A percentile compares a stretch with the other conserved stretches of the same genome.
phyloP scores from a whole-genome alignment of 2,888 invertebrate genomes.

The Oeneis ivallda region DNA sequence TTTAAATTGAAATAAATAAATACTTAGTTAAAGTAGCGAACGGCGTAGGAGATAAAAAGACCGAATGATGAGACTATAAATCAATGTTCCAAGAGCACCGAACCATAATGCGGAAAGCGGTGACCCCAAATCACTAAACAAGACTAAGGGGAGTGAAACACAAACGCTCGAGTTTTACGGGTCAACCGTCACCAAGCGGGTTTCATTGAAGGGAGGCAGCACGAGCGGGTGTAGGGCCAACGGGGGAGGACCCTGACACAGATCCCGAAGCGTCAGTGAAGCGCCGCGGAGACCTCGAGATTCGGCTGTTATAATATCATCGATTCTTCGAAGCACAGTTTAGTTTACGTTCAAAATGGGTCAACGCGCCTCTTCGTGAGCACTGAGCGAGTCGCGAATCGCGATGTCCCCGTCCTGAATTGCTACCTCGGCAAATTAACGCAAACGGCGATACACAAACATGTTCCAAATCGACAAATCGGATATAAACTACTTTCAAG shows the following conservation, averaged over 20 bases:
- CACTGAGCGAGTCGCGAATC: constrained; percentile 60
- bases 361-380: constrained; percentile 63
- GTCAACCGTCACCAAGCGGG: constrained; percentile 65
- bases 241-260: constrained; percentile 78
- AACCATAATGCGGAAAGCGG: constrained; percentile 45
- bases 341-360: constrained; percentile 74
- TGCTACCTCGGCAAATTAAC: constrained; percentile 71
- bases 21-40: background rate
- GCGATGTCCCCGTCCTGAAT: constrained; percentile 72
- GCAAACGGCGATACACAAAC: constrained; percentile 1
- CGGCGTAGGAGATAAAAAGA: background rate
- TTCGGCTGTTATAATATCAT: constrained; percentile 73
- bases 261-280: constrained; percentile 76
- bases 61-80: background rate
- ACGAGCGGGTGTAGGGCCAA: constrained; percentile 64
- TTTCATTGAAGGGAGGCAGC: constrained; percentile 55
- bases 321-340: constrained; percentile 71
- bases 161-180: constrained; percentile 74
- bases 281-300: constrained; percentile 71
- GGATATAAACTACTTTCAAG: constrained; percentile 18
- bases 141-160: constrained; percentile 61
- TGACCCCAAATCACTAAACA: constrained; percentile 64
- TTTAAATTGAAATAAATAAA: no score
- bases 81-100: constrained; percentile 20
- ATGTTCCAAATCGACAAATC: constrained; percentile 24